Percentiles rank a stretch among this genome's conserved stretches.
phyloP scores from a whole-genome alignment of 2,888 invertebrate species.

The Hipparchia semele region DNA sequence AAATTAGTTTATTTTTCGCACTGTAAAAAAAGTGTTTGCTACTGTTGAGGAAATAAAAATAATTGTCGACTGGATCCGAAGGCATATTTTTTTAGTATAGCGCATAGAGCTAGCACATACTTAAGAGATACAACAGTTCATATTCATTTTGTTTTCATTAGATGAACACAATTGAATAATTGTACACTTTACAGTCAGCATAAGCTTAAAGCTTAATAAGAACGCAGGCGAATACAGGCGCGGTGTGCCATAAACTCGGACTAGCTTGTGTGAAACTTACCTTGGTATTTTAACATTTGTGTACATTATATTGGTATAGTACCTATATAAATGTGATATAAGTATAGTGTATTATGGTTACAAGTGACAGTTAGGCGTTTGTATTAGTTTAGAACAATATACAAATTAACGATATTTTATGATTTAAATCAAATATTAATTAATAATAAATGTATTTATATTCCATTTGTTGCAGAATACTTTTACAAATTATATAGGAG shows the following conservation, averaged over 20 bases:
- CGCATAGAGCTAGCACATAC: slow-evolving; percentile 4
- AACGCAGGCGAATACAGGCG: slow-evolving; percentile 7
- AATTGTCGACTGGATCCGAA: slow-evolving; percentile 16
- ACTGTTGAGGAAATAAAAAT: not conserved
- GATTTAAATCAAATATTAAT: not conserved
- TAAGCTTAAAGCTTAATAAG: slow-evolving; percentile 7
- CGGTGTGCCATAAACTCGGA: not conserved
- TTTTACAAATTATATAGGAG: not conserved
- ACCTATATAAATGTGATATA: not conserved
- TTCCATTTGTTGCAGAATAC: too few species aligned
- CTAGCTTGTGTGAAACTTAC: slow-evolving; percentile 13
- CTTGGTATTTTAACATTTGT: slow-evolving; percentile 8
- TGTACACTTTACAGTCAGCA: slow-evolving; percentile 8
- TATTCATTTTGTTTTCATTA: not conserved
- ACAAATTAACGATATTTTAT: not conserved
- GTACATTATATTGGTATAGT: not conserved
- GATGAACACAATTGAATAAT: not conserved
- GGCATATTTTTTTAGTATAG: not conserved
- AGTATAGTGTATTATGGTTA: not conserved
- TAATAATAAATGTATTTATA: too few species aligned
- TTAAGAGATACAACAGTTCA: not conserved
- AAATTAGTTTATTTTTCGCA: not conserved
- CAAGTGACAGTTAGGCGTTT: not conserved
- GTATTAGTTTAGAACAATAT: too few species aligned
- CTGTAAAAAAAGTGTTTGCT: not conserved